phyloP scores from a whole-genome alignment of 1,140 invertebrate genomes.

The Drosophila sturtevanti region DNA sequence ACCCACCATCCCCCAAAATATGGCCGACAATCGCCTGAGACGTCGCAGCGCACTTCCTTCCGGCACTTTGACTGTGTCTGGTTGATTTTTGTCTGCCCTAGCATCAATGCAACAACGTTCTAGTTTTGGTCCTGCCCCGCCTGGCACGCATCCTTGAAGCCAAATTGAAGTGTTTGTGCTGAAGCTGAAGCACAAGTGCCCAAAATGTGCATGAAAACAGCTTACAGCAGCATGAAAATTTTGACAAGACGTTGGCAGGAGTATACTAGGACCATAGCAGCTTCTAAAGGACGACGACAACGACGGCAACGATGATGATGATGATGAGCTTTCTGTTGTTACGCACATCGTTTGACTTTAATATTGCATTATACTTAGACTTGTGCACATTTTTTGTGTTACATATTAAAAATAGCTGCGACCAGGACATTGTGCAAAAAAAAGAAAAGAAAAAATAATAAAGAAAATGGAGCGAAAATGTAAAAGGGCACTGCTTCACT shows the following conservation, averaged over 20 bases:
- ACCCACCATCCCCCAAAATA: neutral
- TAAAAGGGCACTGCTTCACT: neutral
- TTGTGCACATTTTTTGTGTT: slow-evolving; percentile 47
- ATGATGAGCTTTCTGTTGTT: slow-evolving; percentile 40
- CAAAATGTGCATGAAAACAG: slow-evolving; percentile 78
- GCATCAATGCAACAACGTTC: slow-evolving; percentile 19
- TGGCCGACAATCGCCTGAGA: slow-evolving; percentile 6
- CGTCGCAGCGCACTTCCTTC: slow-evolving; percentile 55
- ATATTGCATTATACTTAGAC: slow-evolving; percentile 56
- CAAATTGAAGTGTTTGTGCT: slow-evolving; percentile 76
- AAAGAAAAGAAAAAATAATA: neutral
- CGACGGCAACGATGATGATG: slow-evolving; percentile 13
- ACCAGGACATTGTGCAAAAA: neutral
- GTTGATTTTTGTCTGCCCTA: slow-evolving; percentile 54
- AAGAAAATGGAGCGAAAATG: neutral
- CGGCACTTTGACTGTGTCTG: slow-evolving; percentile 64
- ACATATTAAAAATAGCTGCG: slow-evolving; percentile 48
- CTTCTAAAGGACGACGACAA: slow-evolving; percentile 5
- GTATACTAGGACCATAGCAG: neutral
- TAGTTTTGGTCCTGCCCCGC: slow-evolving; percentile 11
- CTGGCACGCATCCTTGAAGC: slow-evolving; percentile 65
- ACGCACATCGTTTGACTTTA: slow-evolving; percentile 70
- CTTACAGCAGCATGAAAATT: slow-evolving; percentile 77
- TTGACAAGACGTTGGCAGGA: slow-evolving; percentile 54
- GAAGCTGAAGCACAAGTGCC: slow-evolving; percentile 61